Percentiles rank a stretch among this genome's conserved stretches.
phyloP scores from a whole-genome alignment of 2,888 invertebrate genomes.

The Oligia latruncula region DNA sequence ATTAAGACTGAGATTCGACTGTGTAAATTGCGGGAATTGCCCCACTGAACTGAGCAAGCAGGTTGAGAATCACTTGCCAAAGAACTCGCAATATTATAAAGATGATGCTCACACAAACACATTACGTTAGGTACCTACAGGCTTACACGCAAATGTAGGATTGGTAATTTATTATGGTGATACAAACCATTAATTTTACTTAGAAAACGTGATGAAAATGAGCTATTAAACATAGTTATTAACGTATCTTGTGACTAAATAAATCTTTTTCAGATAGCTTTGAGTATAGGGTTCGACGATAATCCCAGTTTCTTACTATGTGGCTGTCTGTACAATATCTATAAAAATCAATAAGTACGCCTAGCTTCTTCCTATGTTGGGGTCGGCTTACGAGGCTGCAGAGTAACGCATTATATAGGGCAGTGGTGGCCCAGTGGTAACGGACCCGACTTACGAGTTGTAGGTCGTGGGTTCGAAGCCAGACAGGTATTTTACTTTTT shows the following conservation, averaged over 20 bases:
- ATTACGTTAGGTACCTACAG: conserved; percentile 12
- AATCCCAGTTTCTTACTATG: background rate
- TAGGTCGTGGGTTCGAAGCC: no score
- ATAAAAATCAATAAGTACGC: background rate
- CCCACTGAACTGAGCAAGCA: background rate
- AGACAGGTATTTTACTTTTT: no score
- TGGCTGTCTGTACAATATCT: background rate
- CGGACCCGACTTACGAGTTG: no score
- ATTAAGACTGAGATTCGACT: no score
- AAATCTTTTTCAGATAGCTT: conserved; percentile 4
- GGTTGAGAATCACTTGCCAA: conserved; percentile 33
- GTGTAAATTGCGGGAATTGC: no score
- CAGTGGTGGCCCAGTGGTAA: no score
- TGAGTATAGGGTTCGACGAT: no score
- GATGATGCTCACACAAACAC: conserved; percentile 11
- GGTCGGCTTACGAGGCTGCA: no score
- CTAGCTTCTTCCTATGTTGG: no score
- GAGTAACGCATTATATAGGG: background rate
- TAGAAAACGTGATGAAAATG: conserved; percentile 21
- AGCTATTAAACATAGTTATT: background rate
- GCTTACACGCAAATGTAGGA: conserved; percentile 24
- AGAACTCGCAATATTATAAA: conserved; percentile 8
- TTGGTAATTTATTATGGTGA: conserved; percentile 22
- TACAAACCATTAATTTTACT: conserved; percentile 28
- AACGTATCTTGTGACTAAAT: background rate